Evolutionary conservation across 2,888 invertebrate species (phyloP), one percentile per base, ranked within the genome.

Genomic region (Macaria notata): DNA sequence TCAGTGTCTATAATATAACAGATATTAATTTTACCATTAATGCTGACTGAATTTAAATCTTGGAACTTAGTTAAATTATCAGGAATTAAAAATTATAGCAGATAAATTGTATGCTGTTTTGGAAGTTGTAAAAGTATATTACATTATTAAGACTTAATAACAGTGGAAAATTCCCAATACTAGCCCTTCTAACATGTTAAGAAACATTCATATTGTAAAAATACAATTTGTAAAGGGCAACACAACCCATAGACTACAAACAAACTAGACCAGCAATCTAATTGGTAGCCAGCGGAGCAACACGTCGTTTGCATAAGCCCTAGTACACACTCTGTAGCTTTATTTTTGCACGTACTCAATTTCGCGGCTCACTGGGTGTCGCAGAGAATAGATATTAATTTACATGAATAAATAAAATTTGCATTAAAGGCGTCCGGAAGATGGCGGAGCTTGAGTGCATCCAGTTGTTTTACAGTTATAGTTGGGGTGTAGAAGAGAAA

Each of bases 371-470:
- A 88, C 84, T 84, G 88, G 79, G 70, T 78, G 83, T 86, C 86
- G 81, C 76, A 76, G 76, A 80, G 87, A 87, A 88, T 86, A 88
- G 88, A 91, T 90, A 89, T 89, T 91, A 90, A 91, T 90, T 90
- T 91, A 89, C 91, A 91, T 91, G 88, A 88, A 89, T 90, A 90
- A 90, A 91, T 90, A 88, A 88, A 90, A 91, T 91, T 91, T 89
- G 88, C 90, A 90, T 90, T 87, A 86, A 81, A 72, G 85, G 86
- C 88, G 86, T 83, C 79, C 78, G 65, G 78, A 80, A 76, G 76
- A 82, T 83, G 85, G 82, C 82, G 80, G 81, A 80, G 70, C 71
- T 79, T 72, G 72, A 76, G 72, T 71, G 77, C 77, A 77, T 63
- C 68, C 59, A 65, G 68, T 64, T 71, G 70, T 72, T 69, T 63